These are phyloP conservation scores for Tetranychus piercei DNA, from an alignment of 2,888 invertebrate genomes.

Conservation along the genomic window DNA sequence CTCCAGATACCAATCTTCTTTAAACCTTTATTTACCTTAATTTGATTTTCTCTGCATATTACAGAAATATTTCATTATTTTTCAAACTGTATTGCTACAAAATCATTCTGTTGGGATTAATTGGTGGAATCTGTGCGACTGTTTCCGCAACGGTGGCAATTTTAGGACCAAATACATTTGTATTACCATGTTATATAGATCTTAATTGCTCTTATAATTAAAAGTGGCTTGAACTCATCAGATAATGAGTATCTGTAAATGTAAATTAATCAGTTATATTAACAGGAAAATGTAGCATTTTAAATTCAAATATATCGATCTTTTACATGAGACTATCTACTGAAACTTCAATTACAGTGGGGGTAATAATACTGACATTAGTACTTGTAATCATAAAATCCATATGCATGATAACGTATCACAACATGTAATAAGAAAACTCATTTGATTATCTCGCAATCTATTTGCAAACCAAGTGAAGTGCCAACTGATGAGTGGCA, in stretches of 20 bases:
- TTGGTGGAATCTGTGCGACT: constrained; percentile 15
- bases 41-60: not conserved
- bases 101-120: constrained; percentile 8
- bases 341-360: too few relatives aligned
- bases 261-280: too few relatives aligned
- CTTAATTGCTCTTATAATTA: not conserved
- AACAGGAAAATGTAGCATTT: too few relatives aligned
- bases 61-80: constrained; percentile 8
- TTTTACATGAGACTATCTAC: too few relatives aligned
- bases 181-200: constrained; percentile 8
- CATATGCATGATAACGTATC: too few relatives aligned
- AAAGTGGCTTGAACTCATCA: not conserved
- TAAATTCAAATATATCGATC: too few relatives aligned
- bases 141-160: constrained; percentile 10
- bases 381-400: too few relatives aligned
- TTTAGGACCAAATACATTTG: constrained; percentile 4
- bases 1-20: not conserved
- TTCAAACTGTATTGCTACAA: not conserved
- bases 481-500: too few relatives aligned
- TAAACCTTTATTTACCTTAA: not conserved
- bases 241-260: not conserved
- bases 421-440: too few relatives aligned
- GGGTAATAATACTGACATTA: too few relatives aligned
- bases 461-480: too few relatives aligned
- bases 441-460: too few relatives aligned